A percentile compares a stretch with the other conserved stretches of the same genome.
These are phyloP conservation scores for Bemisia tabaci DNA, from an alignment of 1,140 invertebrate species.

Conservation along the genomic window DNA sequence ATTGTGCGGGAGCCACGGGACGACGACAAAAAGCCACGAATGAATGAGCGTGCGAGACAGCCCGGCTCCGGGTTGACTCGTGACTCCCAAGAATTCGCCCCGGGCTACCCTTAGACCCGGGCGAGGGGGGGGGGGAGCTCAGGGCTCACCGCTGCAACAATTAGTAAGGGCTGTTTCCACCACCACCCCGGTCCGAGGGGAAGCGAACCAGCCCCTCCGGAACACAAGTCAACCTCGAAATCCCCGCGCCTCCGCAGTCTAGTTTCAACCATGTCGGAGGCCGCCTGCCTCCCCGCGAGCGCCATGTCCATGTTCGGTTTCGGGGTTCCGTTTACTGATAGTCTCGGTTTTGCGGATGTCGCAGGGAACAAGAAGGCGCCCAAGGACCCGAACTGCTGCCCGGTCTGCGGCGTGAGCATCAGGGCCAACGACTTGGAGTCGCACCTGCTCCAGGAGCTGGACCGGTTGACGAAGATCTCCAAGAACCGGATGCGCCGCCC, in stretches of 20 bases:
- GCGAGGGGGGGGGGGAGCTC: too few species aligned
- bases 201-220: neutral
- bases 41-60: too few species aligned
- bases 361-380: slow-evolving; percentile 3
- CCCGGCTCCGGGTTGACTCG: too few species aligned
- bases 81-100: too few species aligned
- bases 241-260: too few species aligned
- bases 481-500: slow-evolving; percentile 31
- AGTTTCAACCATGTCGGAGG: neutral
- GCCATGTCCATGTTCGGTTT: neutral
- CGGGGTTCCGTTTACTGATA: neutral
- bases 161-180: neutral
- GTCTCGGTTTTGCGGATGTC: neutral
- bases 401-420: slow-evolving; percentile 62
- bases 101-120: too few species aligned
- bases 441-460: slow-evolving; percentile 60
- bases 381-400: slow-evolving; percentile 51
- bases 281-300: neutral
- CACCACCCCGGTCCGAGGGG: too few species aligned
- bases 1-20: too few species aligned
- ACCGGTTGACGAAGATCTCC: slow-evolving; percentile 50
- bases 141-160: neutral
- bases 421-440: slow-evolving; percentile 55
- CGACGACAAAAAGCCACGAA: too few species aligned
- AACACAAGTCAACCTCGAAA: neutral